Conservation (phyloP, 2,113 vertebrate species). For the Perca fluviatilis region DNA sequence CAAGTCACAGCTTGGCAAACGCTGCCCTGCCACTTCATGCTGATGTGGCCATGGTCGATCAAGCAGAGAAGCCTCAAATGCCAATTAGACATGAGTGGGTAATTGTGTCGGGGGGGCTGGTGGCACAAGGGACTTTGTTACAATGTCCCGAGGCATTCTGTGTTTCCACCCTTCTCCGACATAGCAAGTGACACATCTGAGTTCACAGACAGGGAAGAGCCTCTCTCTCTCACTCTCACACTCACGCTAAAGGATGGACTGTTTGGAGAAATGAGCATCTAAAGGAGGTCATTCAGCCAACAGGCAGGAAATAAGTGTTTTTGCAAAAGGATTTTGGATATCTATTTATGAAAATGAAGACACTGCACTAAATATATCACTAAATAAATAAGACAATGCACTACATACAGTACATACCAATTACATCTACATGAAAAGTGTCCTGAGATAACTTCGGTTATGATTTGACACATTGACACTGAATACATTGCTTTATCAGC, state of each 20-base stretch:
- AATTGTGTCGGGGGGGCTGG: slow-evolving; percentile 85
- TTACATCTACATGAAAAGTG: too few relatives aligned
- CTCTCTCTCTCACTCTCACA: slow-evolving; percentile 22
- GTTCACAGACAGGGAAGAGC: slow-evolving; percentile 61
- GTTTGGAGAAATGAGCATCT: slow-evolving; percentile 23
- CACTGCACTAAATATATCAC: too few relatives aligned
- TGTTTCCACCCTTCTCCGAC: slow-evolving; percentile 78
- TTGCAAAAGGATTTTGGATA: slow-evolving; percentile 8
- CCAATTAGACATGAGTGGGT: slow-evolving; percentile 87
- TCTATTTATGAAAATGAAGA: slow-evolving; percentile 15
- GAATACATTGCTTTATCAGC: background rate
- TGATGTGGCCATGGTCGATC: slow-evolving; percentile 84
- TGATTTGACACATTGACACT: too few relatives aligned
- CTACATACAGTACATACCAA: background rate
- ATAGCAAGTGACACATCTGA: slow-evolving; percentile 79
- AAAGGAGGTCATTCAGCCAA: slow-evolving; percentile 49
- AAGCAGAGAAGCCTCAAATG: slow-evolving; percentile 85
- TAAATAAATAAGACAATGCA: background rate
- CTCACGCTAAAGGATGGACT: slow-evolving; percentile 13
- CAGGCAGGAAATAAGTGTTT: slow-evolving; percentile 26
- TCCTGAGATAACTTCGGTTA: too few relatives aligned
- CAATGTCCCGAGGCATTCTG: slow-evolving; percentile 83
- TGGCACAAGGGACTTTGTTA: slow-evolving; percentile 82
- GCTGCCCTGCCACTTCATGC: slow-evolving; percentile 85
- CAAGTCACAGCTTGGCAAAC: slow-evolving; percentile 85